phyloP scores from a whole-genome alignment of 2,888 invertebrate species.

The Amitus sp. region DNA sequence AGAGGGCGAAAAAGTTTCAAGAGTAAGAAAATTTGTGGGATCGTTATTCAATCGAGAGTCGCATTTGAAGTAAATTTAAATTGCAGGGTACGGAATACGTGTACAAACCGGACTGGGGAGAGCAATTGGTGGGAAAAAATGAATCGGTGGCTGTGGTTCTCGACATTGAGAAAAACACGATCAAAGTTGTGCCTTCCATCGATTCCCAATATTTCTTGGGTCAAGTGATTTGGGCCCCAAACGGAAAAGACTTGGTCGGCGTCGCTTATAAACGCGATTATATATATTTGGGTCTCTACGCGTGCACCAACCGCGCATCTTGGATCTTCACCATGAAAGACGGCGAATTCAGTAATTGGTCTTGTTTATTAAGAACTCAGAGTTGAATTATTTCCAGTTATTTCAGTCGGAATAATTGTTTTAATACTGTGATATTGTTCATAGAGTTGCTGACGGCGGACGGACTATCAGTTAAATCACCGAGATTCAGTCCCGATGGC shows the following conservation, averaged over 20 bases:
- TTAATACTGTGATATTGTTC: too few species aligned
- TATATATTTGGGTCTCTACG: constrained; percentile 80
- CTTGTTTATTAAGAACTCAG: too few species aligned
- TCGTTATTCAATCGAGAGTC: too few species aligned
- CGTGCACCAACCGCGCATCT: constrained; percentile 79
- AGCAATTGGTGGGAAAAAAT: constrained; percentile 80
- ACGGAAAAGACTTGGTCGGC: constrained; percentile 72
- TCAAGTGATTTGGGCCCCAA: constrained; percentile 69
- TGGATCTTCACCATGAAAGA: constrained; percentile 67
- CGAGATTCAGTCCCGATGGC: constrained; percentile 73
- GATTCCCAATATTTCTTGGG: constrained; percentile 73
- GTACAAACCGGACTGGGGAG: constrained; percentile 86
- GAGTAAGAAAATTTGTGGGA: constrained; percentile 36
- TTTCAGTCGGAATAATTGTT: too few species aligned
- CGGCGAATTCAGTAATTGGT: constrained; percentile 70
- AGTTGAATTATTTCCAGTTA: too few species aligned
- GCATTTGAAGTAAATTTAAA: too few species aligned
- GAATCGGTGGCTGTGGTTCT: constrained; percentile 77
- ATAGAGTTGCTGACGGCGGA: constrained; percentile 69
- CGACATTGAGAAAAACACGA: constrained; percentile 71
- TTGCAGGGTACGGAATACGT: constrained; percentile 77
- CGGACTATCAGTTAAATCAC: constrained; percentile 71
- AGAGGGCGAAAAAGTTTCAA: constrained; percentile 50
- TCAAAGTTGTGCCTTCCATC: constrained; percentile 69
- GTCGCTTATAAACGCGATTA: constrained; percentile 76